A percentile compares a stretch with the other conserved stretches of the same genome.
phyloP scores from a whole-genome alignment of 2,888 invertebrate species.

The Hololepta plana region DNA sequence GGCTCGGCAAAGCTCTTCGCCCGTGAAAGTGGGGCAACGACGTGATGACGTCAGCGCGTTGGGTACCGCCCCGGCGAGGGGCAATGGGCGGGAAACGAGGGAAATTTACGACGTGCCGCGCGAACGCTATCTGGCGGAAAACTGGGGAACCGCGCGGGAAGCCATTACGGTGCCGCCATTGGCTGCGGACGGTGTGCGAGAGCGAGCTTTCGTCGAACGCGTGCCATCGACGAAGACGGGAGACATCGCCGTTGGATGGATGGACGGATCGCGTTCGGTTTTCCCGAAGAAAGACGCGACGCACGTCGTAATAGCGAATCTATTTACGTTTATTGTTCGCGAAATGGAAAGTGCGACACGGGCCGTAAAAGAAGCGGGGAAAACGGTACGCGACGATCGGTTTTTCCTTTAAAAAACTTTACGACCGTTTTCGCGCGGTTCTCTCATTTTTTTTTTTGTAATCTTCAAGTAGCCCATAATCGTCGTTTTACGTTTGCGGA shows the following conservation, averaged over 20 bases:
- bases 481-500: no score
- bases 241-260: no score
- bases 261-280: no score
- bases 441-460: no score
- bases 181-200: slow-evolving; percentile 24
- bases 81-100: slow-evolving; percentile 40
- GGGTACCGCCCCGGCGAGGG: slow-evolving; percentile 5
- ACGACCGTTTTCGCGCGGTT: no score
- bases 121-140: slow-evolving; percentile 37
- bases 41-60: slow-evolving; percentile 2
- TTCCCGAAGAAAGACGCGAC: no score
- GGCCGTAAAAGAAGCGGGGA: slow-evolving; percentile 11
- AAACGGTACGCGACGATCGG: no score
- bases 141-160: slow-evolving; percentile 32
- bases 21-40: background rate
- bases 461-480: no score
- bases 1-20: no score
- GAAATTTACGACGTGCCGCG: slow-evolving; percentile 32
- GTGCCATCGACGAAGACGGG: slow-evolving; percentile 9
- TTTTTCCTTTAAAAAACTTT: slow-evolving; percentile 6
- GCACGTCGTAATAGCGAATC: slow-evolving; percentile 25
- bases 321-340: slow-evolving; percentile 17
- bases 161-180: slow-evolving; percentile 41
- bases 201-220: slow-evolving; percentile 14
- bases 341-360: slow-evolving; percentile 12